A percentile compares a stretch with the other conserved stretches of the same genome.
phyloP scores from a whole-genome alignment of 2,113 vertebrate species.

The Laticauda colubrina region DNA sequence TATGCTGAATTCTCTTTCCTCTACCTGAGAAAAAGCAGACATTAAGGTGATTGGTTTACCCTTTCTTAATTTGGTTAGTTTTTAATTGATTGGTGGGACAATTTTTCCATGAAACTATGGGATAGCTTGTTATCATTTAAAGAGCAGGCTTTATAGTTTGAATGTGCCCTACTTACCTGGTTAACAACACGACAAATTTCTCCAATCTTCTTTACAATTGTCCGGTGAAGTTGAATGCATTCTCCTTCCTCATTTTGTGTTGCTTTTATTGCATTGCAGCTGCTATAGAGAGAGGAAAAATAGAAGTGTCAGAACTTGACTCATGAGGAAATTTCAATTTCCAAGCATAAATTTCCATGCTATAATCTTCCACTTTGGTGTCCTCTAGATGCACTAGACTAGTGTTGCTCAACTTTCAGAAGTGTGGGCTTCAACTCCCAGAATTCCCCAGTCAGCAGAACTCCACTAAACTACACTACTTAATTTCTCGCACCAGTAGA shows the following conservation, averaged over 20 bases:
- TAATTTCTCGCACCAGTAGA: neutral
- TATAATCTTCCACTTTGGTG: neutral
- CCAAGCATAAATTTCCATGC: neutral
- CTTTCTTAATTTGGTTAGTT: neutral
- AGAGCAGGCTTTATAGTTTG: neutral
- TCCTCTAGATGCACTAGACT: neutral
- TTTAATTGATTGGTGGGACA: neutral
- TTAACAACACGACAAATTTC: constrained; percentile 95
- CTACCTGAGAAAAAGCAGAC: neutral
- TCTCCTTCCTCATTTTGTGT: constrained; percentile 70
- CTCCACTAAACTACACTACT: neutral
- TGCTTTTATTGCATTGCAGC: constrained; percentile 61
- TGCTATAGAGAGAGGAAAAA: constrained; percentile 37
- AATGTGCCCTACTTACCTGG: constrained; percentile 76
- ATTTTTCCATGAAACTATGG: neutral
- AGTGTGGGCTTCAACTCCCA: neutral
- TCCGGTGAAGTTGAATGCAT: constrained; percentile 82
- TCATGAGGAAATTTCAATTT: neutral
- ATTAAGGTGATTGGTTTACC: neutral
- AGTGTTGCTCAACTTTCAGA: neutral
- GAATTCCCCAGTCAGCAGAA: neutral
- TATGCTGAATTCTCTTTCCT: neutral
- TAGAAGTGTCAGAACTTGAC: neutral
- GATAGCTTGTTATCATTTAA: neutral
- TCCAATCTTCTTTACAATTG: constrained; percentile 85